Evolutionary conservation across 2,113 vertebrate species (phyloP), one percentile per base, ranked within the genome.

Genomic region (Gobiocypris rarus): DNA sequence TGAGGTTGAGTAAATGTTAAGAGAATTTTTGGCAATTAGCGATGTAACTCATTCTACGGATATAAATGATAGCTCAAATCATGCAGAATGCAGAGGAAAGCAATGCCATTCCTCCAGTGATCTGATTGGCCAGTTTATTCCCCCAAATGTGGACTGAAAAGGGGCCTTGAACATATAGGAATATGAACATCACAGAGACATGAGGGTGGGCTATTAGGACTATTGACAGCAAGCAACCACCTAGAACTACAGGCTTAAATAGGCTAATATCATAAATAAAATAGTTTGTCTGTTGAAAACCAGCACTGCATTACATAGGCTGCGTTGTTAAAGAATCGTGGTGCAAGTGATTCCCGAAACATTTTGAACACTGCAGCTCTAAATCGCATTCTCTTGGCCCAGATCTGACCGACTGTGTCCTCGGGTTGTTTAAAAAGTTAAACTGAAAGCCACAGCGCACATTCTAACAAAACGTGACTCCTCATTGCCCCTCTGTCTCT

Each of bases 391-490:
- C 59, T 69, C 31, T 71, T 41, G 50, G 24, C 78, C 43, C n/a
- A 17, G 56, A 85, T 45, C 22, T 45, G 5, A 45, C 34, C 54
- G 69, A 58, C n/a, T 56, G n/a, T 65, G 59, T 67, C 50, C 52
- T 77, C 22, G 4, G n/a, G 58, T 61, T 48, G 67, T 73, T 82
- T 48, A 75, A 80, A 69, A 34, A 50, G 85, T 14, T 24, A 31
- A 50, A 63, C 1, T 17, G 45, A 38, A 45, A 84, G 80, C 83
- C 82, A 5, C 43, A 31, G 19, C 45, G 78, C 82, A 83, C 86
- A 86, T 75, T 83, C 75, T 80, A 38, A n/a, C 75, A 83, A 90
- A 91, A 91, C 89, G 90, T 92, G 92, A 92, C 87, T 88, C 83
- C 34, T 59, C 71, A 31, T 58, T 86, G 79, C 83, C 58, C 45